Conservation (phyloP, 1,140 invertebrate genomes). For the Drosophila kurseongensis region DNA sequence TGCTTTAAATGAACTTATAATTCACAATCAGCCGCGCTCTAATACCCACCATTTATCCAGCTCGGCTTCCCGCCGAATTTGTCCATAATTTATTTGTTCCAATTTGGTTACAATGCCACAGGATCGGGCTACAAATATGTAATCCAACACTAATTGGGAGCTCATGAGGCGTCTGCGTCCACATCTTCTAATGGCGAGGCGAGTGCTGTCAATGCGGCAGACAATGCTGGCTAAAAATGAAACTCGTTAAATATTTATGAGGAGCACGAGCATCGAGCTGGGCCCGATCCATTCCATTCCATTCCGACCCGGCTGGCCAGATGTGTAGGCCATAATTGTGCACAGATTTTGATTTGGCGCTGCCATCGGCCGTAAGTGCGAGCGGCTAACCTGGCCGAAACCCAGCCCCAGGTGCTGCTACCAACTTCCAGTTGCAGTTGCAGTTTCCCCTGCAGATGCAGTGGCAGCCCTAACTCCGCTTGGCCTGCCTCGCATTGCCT, state of each 20-base stretch:
- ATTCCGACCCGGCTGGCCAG: conserved; percentile 51
- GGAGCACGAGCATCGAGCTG: conserved; percentile 71
- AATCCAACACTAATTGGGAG: conserved; percentile 81
- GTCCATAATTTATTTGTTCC: conserved; percentile 61
- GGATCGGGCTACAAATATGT: conserved; percentile 71
- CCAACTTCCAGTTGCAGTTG: conserved; percentile 51
- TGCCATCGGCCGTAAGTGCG: conserved; percentile 24
- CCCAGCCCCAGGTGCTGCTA: conserved; percentile 45
- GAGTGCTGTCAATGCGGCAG: conserved; percentile 51
- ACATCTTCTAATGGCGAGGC: conserved; percentile 62
- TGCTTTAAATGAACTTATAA: conserved; percentile 60
- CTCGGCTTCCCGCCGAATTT: conserved; percentile 44
- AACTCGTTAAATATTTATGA: conserved; percentile 82
- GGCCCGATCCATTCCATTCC: conserved; percentile 19
- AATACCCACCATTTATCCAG: conserved; percentile 48
- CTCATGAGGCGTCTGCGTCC: conserved; percentile 65
- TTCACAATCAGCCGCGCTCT: conserved; percentile 17
- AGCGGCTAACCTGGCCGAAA: conserved; percentile 5
- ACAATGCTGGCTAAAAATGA: conserved; percentile 64
- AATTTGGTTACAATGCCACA: conserved; percentile 48
- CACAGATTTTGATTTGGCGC: conserved; percentile 79
- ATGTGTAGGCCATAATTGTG: conserved; percentile 80
- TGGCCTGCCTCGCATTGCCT: conserved; percentile 36
- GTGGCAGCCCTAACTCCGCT: conserved; percentile 11
- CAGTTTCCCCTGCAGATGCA: conserved; percentile 40